Percentiles rank a stretch among this genome's conserved stretches.
These are phyloP conservation scores for Heliornis fulica DNA, from an alignment of 2,113 vertebrate species.

Conservation along the genomic window DNA sequence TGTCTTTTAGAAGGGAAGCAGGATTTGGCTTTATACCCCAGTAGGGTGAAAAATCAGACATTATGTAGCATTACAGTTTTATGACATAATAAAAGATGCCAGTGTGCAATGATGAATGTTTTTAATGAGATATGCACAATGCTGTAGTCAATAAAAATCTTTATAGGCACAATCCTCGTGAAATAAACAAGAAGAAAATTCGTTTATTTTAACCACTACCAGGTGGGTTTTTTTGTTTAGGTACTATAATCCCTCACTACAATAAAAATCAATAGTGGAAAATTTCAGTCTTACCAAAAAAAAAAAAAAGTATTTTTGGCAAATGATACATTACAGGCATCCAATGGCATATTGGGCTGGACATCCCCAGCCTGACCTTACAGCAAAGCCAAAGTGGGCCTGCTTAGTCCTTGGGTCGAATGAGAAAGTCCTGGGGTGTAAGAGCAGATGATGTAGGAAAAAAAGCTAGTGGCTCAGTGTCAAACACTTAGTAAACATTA, in stretches of 20 bases:
- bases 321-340: background rate
- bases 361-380: background rate
- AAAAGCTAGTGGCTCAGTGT: background rate
- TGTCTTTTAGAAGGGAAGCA: background rate
- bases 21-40: background rate
- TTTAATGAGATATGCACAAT: slow-evolving; percentile 15
- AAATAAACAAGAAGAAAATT: background rate
- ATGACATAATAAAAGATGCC: slow-evolving; percentile 21
- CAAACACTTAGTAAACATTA: slow-evolving; percentile 22
- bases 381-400: background rate
- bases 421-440: background rate
- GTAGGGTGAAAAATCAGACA: background rate
- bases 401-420: background rate
- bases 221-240: background rate
- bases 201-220: background rate
- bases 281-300: background rate
- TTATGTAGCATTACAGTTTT: background rate
- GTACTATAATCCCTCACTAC: background rate
- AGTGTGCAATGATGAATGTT: background rate
- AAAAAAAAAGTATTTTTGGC: background rate
- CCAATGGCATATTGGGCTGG: background rate
- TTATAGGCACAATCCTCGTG: background rate
- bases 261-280: background rate
- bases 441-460: slow-evolving; percentile 1
- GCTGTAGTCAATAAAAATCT: slow-evolving; percentile 1